A percentile compares a stretch with the other conserved stretches of the same genome.
Conservation (phyloP, 2,888 invertebrate species). For the Lagria hirta region DNA sequence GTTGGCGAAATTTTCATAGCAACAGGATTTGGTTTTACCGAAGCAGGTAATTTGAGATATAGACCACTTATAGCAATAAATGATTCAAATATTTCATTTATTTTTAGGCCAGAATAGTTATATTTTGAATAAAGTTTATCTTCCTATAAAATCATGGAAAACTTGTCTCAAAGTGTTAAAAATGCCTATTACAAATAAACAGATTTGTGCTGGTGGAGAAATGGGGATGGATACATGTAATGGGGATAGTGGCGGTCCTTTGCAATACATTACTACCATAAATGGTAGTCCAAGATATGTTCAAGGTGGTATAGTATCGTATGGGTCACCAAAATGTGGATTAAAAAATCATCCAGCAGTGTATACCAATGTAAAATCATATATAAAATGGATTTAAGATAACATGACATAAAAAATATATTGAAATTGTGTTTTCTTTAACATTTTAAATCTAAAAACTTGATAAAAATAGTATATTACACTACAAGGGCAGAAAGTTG, state of each 20-base stretch:
- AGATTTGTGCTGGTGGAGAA: conserved; percentile 66
- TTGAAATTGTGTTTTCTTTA: too few species aligned
- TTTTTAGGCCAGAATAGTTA: conserved; percentile 43
- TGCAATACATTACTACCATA: conserved; percentile 52
- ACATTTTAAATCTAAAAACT: too few species aligned
- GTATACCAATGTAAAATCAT: conserved; percentile 11
- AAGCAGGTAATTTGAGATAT: conserved; percentile 60
- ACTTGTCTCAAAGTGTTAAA: conserved; percentile 43
- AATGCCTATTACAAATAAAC: conserved; percentile 45
- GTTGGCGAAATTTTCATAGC: conserved; percentile 60
- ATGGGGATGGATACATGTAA: conserved; percentile 63
- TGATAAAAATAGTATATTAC: too few species aligned
- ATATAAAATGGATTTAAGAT: conserved; percentile 13
- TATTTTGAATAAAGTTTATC: conserved; percentile 51
- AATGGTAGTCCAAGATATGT: conserved; percentile 17
- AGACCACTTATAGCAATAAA: too few species aligned
- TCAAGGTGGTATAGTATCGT: conserved; percentile 16
- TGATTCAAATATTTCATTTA: too few species aligned
- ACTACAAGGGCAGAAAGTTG: too few species aligned
- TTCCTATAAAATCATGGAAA: conserved; percentile 50
- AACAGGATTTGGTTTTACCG: conserved; percentile 76
- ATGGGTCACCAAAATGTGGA: conserved; percentile 12
- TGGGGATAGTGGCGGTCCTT: conserved; percentile 71
- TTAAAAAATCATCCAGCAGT: conserved; percentile 6
- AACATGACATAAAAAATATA: too few species aligned